Base-by-base conservation (phyloP, 1,140 invertebrate genomes). In the Druon quercuslanigerum region DNA sequence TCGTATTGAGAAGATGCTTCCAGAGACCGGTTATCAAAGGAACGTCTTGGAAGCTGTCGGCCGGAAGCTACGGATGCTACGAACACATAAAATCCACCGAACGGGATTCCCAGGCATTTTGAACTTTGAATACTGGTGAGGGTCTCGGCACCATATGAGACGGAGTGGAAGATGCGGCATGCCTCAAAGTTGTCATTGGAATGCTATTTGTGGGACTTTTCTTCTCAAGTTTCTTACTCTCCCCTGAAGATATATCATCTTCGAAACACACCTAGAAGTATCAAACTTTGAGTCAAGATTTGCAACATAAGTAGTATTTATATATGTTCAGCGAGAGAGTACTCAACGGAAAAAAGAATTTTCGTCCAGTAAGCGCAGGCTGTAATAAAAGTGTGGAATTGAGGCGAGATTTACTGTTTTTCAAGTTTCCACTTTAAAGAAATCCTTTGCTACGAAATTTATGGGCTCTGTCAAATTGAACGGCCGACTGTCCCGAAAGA, bases 11-110 rank as follows among this genome's bases (percentile, higher is more conserved):
- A 66, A 89, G 72, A 50, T 88, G 88, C 78, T 86, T 87, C 89
- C 89, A 89, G 46, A 90, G 83, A 25, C 83, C 86, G 11, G 88
- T 89, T 70, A 90, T 89, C n/a, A 90, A 84, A 13, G 89, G 89
- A 57, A 90, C 88, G 75, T 90, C 88, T 3, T 82, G 83, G 79
- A 89, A 90, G 66, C 76, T 88, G 51, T 89, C 86, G 78, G 17
- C 54, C 17, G n/a, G n/a, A 56, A 56, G 54, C 87, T 88, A 88
- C 50, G 82, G 60, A 74, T 87, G 87, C 87, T 89, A 89, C 87
- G 87, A 88, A 50, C 60, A 66, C 60, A 66, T 40, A 40, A 66
- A 25, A 66, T 66, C 60, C n/a, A 66, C 25, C 40, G 60, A 66
- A 66, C 60, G 60, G 17, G 60, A 40, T 40, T 66, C 85, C 87